phyloP scores from a whole-genome alignment of 64 coral and sea anemone species.

The Astreopora myriophthalma region DNA sequence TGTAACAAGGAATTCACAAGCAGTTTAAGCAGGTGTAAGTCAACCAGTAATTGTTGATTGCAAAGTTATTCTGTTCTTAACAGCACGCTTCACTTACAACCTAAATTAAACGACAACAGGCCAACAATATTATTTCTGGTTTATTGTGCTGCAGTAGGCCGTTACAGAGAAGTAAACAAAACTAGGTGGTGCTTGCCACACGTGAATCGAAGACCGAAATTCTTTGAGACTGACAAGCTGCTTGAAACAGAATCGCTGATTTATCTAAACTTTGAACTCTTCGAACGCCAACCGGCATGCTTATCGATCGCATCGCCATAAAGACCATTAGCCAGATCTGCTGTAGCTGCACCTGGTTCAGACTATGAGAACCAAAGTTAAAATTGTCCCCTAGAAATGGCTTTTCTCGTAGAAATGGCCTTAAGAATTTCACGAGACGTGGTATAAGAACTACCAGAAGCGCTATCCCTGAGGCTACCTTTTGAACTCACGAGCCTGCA shows the following conservation, averaged over 20 bases:
- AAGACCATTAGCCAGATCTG: background rate
- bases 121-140: no score
- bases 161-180: background rate
- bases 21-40: no score
- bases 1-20: no score
- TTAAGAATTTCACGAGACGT: slow-evolving; percentile 23
- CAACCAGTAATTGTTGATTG: no score
- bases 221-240: background rate
- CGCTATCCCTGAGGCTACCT: background rate
- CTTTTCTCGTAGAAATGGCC: background rate
- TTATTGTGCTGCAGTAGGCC: no score
- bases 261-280: slow-evolving; percentile 20
- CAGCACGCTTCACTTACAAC: no score
- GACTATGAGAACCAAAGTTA: slow-evolving; percentile 31
- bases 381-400: background rate
- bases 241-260: background rate
- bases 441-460: slow-evolving; percentile 12
- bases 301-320: background rate
- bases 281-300: background rate
- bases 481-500: slow-evolving; percentile 10
- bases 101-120: no score
- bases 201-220: background rate
- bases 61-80: no score
- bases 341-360: slow-evolving; percentile 27
- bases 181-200: background rate